Conservation (phyloP, 2,797 vertebrate species). For the Borostomias antarcticus region DNA sequence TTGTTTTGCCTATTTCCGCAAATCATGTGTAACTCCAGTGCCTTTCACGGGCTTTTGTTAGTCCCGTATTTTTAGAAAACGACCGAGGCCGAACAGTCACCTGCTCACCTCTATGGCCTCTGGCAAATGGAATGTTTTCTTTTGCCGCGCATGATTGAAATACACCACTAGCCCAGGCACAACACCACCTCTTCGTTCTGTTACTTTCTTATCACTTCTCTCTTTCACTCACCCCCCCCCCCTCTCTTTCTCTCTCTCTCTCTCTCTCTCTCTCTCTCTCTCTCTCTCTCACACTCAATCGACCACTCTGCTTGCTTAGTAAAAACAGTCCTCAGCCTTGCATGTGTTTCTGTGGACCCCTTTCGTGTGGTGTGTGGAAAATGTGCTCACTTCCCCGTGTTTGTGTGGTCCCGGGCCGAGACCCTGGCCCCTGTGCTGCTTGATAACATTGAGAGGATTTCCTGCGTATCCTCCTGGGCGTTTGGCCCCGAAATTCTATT, state of each 20-base stretch:
- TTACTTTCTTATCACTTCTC: background rate
- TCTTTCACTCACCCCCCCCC: background rate
- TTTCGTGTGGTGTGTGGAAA: constrained; percentile 1
- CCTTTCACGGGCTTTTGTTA: background rate
- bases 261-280: background rate
- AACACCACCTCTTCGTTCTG: background rate
- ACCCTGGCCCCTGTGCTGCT: constrained; percentile 47
- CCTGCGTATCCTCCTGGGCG: constrained; percentile 46
- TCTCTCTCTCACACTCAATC: background rate
- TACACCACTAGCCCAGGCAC: background rate
- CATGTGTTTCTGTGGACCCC: background rate
- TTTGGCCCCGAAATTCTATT: constrained; percentile 15
- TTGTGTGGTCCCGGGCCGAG: constrained; percentile 37
- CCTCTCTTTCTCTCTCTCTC: too few relatives aligned
- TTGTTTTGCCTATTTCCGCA: background rate
- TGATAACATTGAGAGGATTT: constrained; percentile 59
- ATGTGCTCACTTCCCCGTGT: constrained; percentile 30
- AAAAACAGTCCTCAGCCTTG: background rate
- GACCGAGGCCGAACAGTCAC: constrained; percentile 1
- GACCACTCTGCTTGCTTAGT: constrained; percentile 7
- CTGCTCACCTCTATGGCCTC: background rate
- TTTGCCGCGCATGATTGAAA: background rate
- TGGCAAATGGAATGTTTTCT: background rate
- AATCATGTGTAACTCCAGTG: background rate
- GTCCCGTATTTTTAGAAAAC: background rate